Base-by-base conservation (phyloP, 2,797 vertebrate genomes). In the Catamblyrhynchus diadema region DNA sequence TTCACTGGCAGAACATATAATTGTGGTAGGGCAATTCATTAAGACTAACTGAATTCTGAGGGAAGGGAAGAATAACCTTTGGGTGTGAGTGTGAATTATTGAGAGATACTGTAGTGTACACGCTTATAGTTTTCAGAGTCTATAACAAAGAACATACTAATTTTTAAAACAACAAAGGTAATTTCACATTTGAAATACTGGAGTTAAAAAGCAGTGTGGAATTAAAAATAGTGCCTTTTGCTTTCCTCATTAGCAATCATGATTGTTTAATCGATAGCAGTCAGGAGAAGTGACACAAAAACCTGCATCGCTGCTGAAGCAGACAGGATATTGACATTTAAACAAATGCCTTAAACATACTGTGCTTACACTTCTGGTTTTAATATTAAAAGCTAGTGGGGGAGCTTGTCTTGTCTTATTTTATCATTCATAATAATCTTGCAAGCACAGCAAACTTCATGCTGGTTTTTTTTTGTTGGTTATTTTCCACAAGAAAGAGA, bases 11-110 rank as follows among this genome's bases (percentile, higher is more conserved):
- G 89, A n/a, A n/a, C n/a, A n/a, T n/a, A n/a, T n/a, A n/a, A 74
- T 86, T 79, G 41, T 79, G 51, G 42, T 82, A 81, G 54, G 32
- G 72, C 44, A 91, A 93, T 94, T 94, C 72, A 88, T 95, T 94
- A 90, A 86, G 66, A 45, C 45, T 91, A 92, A 96, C 54, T 94
- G 85, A 96, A 86, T 93, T 89, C 62, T 94, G 85, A 90, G 67
- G 10, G 62, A 35, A 75, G 45, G 17, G 54, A 79, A 83, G 86
- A 88, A 42, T 42, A 25, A 48, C 72, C 62, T 74, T 81, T 90
- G 69, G 28, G 53, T 28, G 42, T 4, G 19, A 71, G 13, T 16
- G 17, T 86, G 72, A 94, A 73, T 86, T 91, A 70, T 10, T 67
- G 53, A 94, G 23, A 83, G 73, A 56, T 2, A 53, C 8, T 23